phyloP scores from a whole-genome alignment of 2,797 vertebrate genomes.

The Urosaurus nigricauda region DNA sequence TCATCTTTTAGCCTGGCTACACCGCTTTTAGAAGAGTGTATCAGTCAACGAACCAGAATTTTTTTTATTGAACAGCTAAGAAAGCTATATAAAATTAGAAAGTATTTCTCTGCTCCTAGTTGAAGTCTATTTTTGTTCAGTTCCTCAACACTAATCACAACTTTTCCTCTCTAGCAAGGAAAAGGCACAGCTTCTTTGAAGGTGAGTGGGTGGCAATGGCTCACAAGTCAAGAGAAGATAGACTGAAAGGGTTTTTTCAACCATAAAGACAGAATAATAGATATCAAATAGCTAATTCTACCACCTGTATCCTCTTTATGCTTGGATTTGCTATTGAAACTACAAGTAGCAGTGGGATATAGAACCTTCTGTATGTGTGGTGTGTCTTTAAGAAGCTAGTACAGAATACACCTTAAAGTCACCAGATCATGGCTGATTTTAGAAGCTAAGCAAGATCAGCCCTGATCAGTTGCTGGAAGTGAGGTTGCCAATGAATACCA shows the following conservation, averaged over 20 bases:
- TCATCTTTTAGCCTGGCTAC: neutral
- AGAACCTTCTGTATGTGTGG: neutral
- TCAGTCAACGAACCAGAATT: neutral
- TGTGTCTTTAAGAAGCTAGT: neutral
- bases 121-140: slow-evolving; percentile 1
- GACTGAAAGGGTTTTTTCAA: neutral
- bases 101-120: neutral
- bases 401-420: neutral
- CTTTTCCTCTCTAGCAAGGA: slow-evolving; percentile 5
- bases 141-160: neutral
- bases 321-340: neutral
- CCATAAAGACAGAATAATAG: neutral
- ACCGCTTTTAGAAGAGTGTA: neutral
- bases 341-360: neutral
- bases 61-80: neutral
- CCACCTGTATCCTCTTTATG: neutral
- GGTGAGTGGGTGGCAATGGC: neutral
- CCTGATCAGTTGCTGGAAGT: too few species aligned
- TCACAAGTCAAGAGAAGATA: neutral
- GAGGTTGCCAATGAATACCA: too few species aligned
- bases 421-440: too few species aligned
- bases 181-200: neutral
- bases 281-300: neutral
- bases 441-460: too few species aligned
- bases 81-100: neutral